phyloP scores from a whole-genome alignment of 2,797 vertebrate species.

The Characodon lateralis region DNA sequence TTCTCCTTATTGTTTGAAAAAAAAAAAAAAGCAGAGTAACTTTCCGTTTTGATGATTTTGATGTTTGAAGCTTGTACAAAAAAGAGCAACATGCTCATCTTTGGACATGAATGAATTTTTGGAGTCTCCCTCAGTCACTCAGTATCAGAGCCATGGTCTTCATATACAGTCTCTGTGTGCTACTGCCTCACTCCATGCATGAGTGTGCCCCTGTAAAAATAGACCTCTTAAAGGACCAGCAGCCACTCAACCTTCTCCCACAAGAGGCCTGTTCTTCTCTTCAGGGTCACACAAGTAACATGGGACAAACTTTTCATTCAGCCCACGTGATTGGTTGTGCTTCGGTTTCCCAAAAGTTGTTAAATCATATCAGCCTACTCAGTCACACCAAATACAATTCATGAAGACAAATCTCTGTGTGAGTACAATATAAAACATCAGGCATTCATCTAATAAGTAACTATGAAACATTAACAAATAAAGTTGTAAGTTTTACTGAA shows the following conservation, averaged over 20 bases:
- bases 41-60: slow-evolving; percentile 41
- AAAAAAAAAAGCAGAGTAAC: slow-evolving; percentile 37
- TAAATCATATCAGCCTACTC: slow-evolving; percentile 8
- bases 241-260: slow-evolving; percentile 69
- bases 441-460: slow-evolving; percentile 14
- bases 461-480: slow-evolving; percentile 9
- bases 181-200: slow-evolving; percentile 77
- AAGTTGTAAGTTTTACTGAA: slow-evolving; percentile 17
- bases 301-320: slow-evolving; percentile 45
- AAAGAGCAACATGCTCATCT: slow-evolving; percentile 24
- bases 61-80: slow-evolving; percentile 11
- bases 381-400: slow-evolving; percentile 45
- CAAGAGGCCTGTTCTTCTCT: slow-evolving; percentile 67
- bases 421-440: slow-evolving; percentile 10
- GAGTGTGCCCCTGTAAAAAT: slow-evolving; percentile 83
- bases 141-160: background rate
- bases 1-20: slow-evolving; percentile 35
- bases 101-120: slow-evolving; percentile 20
- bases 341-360: slow-evolving; percentile 18
- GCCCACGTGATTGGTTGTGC: slow-evolving; percentile 21
- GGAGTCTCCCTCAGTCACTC: slow-evolving; percentile 25
- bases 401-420: slow-evolving; percentile 12
- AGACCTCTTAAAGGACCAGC: slow-evolving; percentile 83
- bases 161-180: slow-evolving; percentile 65
- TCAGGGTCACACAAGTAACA: slow-evolving; percentile 62